Evolutionary conservation across 2,888 invertebrate species (phyloP).

Genomic region (Nebria brevicollis): DNA sequence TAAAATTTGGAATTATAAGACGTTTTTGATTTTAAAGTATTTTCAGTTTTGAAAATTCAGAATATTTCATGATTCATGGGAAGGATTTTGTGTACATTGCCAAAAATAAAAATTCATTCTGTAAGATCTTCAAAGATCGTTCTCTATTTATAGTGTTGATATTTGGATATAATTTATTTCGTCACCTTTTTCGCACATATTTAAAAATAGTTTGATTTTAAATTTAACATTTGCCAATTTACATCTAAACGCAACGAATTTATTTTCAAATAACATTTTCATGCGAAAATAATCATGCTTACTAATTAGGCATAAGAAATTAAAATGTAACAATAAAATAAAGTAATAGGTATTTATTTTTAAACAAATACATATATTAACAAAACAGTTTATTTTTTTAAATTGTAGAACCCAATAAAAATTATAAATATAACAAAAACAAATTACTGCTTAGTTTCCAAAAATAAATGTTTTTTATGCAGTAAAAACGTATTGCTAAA

Average conservation of each 20-base stretch:
- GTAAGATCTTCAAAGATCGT: not conserved
- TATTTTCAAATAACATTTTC: too few relatives aligned
- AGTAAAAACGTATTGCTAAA: not conserved
- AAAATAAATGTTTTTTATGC: not conserved
- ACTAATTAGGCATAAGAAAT: too few relatives aligned
- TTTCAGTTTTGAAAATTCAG: not conserved
- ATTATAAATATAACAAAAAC: not conserved
- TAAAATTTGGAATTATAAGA: too few relatives aligned
- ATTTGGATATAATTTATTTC: not conserved
- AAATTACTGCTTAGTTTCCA: not conserved
- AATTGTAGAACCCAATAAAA: not conserved
- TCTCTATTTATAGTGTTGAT: not conserved
- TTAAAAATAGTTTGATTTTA: not conserved
- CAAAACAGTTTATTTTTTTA: not conserved
- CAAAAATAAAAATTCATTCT: conserved; percentile 20
- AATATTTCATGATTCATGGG: conserved; percentile 12
- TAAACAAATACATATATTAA: not conserved
- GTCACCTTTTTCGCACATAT: not conserved
- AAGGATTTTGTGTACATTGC: conserved; percentile 14
- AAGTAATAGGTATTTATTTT: not conserved
- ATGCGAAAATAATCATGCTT: too few relatives aligned
- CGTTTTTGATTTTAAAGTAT: not conserved
- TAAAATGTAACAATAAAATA: too few relatives aligned
- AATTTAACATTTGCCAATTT: not conserved
- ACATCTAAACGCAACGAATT: not conserved